phyloP scores from a whole-genome alignment of 23 tunicate genomes.

The Botrylloides violaceus region DNA sequence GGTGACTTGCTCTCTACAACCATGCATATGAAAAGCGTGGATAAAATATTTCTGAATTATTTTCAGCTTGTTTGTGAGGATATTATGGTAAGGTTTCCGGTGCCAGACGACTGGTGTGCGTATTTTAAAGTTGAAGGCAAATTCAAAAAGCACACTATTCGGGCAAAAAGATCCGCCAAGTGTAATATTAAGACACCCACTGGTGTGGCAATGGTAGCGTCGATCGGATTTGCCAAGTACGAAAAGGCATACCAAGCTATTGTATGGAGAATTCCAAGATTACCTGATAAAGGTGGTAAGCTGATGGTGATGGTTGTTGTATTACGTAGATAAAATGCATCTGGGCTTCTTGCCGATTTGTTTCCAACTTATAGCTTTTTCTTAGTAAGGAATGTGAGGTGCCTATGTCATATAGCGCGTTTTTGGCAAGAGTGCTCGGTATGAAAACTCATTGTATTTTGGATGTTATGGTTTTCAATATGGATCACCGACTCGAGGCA shows the following conservation, averaged over 20 bases:
- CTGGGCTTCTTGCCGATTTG: neutral
- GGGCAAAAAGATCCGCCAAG: constrained; percentile 42
- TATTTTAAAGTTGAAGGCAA: constrained; percentile 42
- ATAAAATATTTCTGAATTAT: too few relatives aligned
- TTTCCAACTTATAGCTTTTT: neutral
- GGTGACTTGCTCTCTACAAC: too few relatives aligned
- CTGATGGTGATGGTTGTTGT: too few relatives aligned
- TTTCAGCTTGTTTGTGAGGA: constrained; percentile 81
- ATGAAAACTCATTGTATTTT: too few relatives aligned
- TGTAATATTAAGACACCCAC: constrained; percentile 2
- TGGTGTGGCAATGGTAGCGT: constrained; percentile 54
- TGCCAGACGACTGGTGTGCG: constrained; percentile 45
- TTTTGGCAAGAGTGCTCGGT: too few relatives aligned
- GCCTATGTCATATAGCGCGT: too few relatives aligned
- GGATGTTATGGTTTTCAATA: too few relatives aligned
- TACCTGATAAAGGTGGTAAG: constrained; percentile 92
- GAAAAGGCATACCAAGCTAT: constrained; percentile 71
- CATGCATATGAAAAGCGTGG: too few relatives aligned
- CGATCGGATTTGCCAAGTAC: constrained; percentile 70
- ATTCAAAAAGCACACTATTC: constrained; percentile 43
- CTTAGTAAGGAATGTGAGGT: neutral
- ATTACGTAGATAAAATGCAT: constrained; percentile 15
- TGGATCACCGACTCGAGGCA: too few relatives aligned
- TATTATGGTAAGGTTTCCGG: constrained; percentile 53
- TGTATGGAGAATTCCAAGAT: constrained; percentile 68